Evolutionary conservation across 2,888 invertebrate species (phyloP), one percentile per base, ranked within the genome.

Genomic region (Abrostola triplasia): DNA sequence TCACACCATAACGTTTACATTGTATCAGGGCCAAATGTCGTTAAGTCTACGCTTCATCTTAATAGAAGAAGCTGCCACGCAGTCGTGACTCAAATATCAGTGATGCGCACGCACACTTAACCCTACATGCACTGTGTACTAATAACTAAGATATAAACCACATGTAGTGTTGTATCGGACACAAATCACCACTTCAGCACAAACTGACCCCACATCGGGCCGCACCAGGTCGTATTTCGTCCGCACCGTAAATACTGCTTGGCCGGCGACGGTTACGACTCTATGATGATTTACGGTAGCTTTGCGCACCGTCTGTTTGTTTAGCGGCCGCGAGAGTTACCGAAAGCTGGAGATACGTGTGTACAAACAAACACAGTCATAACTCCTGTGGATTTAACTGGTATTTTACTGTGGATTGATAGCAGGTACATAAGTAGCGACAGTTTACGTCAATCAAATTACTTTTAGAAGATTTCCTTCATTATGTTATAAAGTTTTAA

Each of bases 261-360:
- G 42, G 68, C 57, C 60, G 56, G 58, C 57, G 59, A 44, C 53
- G 42, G 50, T 59, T 58, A 74, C 70, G 64, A 57, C 51, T 52
- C 54, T 36, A 24, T 24, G 38, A 47, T 60, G 54, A 71, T 74
- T 70, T 70, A 71, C 59, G 59, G 58, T 48, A 4, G 40, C 70
- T 69, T 69, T 71, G 70, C 64, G 54, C 36, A 13, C 11, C 53
- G 53, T 35, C 1, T 67, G 56, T 50, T 63, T 59, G 63, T 61
- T 58, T 50, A 53, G 41, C 11, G 49, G 60, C 41, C 49, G 54
- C 41, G 36, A 48, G 36, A 47, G 62, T 56, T 54, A 49, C 52
- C 41, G 52, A 37, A 49, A 52, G 55, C 58, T 52, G 40, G 12
- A 41, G 52, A 24, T 42, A 58, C 54, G 59, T 56, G 9, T 37